phyloP scores from a whole-genome alignment of 2,888 invertebrate genomes.

The Epirrita christyi region DNA sequence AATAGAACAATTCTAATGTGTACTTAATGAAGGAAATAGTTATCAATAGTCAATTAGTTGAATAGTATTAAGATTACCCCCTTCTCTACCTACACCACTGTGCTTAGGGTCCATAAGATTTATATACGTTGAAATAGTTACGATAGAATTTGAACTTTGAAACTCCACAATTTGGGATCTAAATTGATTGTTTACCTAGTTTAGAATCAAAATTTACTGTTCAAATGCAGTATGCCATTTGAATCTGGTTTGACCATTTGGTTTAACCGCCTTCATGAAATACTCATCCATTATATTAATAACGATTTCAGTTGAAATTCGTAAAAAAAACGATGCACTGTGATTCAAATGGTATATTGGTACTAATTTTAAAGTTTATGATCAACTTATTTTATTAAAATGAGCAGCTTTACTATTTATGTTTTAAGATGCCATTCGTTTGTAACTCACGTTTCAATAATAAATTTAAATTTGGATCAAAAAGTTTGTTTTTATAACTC shows the following conservation, averaged over 20 bases:
- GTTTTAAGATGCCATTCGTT: slow-evolving; percentile 83
- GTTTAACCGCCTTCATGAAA: not conserved
- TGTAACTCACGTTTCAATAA: slow-evolving; percentile 84
- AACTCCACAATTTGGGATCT: slow-evolving; percentile 67
- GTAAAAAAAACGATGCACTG: slow-evolving; percentile 1
- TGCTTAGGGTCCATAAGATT: slow-evolving; percentile 45
- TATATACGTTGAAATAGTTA: slow-evolving; percentile 34
- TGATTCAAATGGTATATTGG: slow-evolving; percentile 30
- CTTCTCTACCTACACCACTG: slow-evolving; percentile 39
- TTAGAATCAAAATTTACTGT: slow-evolving; percentile 57
- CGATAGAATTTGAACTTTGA: slow-evolving; percentile 28
- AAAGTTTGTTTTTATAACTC: slow-evolving; percentile 12
- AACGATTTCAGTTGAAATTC: not conserved
- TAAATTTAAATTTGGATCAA: slow-evolving; percentile 77
- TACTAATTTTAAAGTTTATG: slow-evolving; percentile 27
- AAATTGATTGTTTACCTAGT: slow-evolving; percentile 53
- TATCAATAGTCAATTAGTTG: slow-evolving; percentile 66
- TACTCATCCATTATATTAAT: slow-evolving; percentile 6
- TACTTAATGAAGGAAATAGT: slow-evolving; percentile 71
- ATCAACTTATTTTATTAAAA: slow-evolving; percentile 44
- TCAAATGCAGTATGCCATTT: slow-evolving; percentile 27
- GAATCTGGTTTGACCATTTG: slow-evolving; percentile 18
- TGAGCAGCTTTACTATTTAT: slow-evolving; percentile 84
- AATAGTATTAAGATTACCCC: slow-evolving; percentile 55
- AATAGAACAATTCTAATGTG: slow-evolving; percentile 56